phyloP scores from a whole-genome alignment of 2,888 invertebrate genomes.

The Dastarcus helophoroides region DNA sequence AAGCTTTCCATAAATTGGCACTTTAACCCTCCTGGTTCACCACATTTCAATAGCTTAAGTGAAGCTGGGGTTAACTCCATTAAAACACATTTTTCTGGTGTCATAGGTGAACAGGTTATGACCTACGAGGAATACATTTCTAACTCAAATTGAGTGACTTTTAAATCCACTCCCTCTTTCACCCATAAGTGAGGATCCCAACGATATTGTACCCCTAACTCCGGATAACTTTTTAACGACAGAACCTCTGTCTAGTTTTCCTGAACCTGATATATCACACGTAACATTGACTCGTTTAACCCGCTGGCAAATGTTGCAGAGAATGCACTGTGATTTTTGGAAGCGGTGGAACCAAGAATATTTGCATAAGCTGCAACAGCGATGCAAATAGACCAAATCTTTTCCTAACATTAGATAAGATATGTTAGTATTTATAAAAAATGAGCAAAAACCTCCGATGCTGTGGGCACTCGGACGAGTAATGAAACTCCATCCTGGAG shows the following conservation, averaged over 20 bases:
- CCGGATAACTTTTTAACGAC: slow-evolving; percentile 11
- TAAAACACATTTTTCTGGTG: no score
- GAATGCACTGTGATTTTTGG: slow-evolving; percentile 15
- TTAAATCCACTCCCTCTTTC: slow-evolving; percentile 20
- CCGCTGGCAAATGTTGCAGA: slow-evolving; percentile 11
- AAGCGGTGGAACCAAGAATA: slow-evolving; percentile 13
- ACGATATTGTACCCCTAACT: slow-evolving; percentile 10
- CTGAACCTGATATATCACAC: slow-evolving; percentile 4
- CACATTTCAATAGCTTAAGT: no score
- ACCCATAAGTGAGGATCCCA: slow-evolving; percentile 10
- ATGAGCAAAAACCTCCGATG: slow-evolving; percentile 10
- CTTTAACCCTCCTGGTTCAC: slow-evolving; percentile 4
- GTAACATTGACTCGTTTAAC: slow-evolving; percentile 8
- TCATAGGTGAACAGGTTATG: slow-evolving; percentile 15
- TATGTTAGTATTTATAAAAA: slow-evolving; percentile 11
- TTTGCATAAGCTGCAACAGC: slow-evolving; percentile 13
- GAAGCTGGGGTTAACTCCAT: slow-evolving; percentile 8
- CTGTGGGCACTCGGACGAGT: slow-evolving; percentile 10
- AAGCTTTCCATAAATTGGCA: background rate
- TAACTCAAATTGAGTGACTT: slow-evolving; percentile 17
- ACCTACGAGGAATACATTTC: slow-evolving; percentile 20
- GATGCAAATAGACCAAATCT: slow-evolving; percentile 13
- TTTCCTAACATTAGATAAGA: slow-evolving; percentile 5
- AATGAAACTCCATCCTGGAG: slow-evolving; percentile 6
- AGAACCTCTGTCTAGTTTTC: slow-evolving; percentile 6